A percentile compares a stretch with the other conserved stretches of the same genome.
Evolutionary conservation across 2,113 vertebrate species (phyloP).

Genomic region (Sander vitreus): DNA sequence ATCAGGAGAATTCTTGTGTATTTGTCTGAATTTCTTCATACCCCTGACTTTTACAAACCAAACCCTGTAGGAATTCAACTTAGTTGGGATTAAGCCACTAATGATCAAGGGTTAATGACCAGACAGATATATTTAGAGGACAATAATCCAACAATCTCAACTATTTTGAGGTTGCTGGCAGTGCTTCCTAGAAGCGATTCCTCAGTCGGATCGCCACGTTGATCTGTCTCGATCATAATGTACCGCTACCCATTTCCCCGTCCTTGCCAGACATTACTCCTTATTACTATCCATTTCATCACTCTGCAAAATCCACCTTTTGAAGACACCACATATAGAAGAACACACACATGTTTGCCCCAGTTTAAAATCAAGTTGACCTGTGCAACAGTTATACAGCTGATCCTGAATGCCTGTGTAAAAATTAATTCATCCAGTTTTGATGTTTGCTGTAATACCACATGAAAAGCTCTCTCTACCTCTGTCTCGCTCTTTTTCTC

Average conservation of each 20-base stretch:
- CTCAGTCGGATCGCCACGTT: conserved; percentile 16
- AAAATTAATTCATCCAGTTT: conserved; percentile 17
- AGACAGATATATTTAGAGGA: conserved; percentile 1
- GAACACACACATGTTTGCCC: neutral
- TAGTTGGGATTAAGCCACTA: neutral
- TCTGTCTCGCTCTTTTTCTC: conserved; percentile 28
- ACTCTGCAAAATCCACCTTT: conserved; percentile 3
- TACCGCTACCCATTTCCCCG: conserved; percentile 59
- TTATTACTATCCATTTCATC: conserved; percentile 31
- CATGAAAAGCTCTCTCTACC: conserved; percentile 41
- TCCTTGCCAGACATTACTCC: conserved; percentile 42
- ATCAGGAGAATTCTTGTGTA: neutral
- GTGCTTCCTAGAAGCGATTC: neutral
- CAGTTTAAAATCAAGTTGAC: conserved; percentile 25
- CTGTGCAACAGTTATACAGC: conserved; percentile 5
- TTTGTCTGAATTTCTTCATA: neutral
- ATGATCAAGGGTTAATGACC: neutral
- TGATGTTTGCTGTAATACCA: conserved; percentile 29
- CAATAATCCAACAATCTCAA: neutral
- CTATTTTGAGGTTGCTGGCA: neutral
- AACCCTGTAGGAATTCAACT: neutral
- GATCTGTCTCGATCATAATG: conserved; percentile 26
- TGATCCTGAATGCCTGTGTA: neutral
- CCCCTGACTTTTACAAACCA: neutral
- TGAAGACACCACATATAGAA: conserved; percentile 10